Evolutionary conservation across 1,140 invertebrate genomes (phyloP).

Genomic region (Drosophila equinoxialis): DNA sequence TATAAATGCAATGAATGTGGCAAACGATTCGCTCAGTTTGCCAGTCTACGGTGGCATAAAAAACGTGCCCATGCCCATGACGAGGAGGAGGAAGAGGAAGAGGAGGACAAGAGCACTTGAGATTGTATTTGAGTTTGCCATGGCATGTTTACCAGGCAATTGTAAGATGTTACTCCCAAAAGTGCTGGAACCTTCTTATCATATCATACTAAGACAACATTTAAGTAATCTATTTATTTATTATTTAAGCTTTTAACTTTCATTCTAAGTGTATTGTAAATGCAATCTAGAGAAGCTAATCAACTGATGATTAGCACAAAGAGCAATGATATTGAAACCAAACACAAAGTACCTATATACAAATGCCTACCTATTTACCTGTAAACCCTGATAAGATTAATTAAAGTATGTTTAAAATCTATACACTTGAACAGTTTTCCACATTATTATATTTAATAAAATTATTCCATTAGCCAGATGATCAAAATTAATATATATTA

Average conservation of each 20-base stretch:
- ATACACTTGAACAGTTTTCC: neutral
- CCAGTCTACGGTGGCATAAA: constrained; percentile 74
- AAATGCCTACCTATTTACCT: neutral
- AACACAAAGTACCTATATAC: neutral
- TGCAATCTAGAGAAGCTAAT: constrained; percentile 43
- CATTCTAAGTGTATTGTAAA: constrained; percentile 34
- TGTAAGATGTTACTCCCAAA: constrained; percentile 27
- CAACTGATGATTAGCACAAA: constrained; percentile 39
- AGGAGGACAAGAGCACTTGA: constrained; percentile 37
- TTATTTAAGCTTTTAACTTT: constrained; percentile 24
- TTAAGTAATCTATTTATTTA: constrained; percentile 55
- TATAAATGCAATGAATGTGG: constrained; percentile 71
- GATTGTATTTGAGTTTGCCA: constrained; percentile 15
- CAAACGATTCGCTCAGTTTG: constrained; percentile 74
- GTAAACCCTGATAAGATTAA: neutral
- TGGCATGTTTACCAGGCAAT: constrained; percentile 33
- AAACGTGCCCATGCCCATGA: constrained; percentile 46
- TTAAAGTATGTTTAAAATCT: neutral
- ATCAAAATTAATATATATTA: neutral
- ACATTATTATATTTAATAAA: neutral
- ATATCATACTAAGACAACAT: constrained; percentile 46
- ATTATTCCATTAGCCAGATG: neutral
- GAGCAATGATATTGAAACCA: constrained; percentile 8
- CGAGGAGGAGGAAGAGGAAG: neutral
- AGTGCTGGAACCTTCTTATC: constrained; percentile 45